A percentile compares a stretch with the other conserved stretches of the same genome.
Conservation (phyloP, 2,113 vertebrate species). For the Bucco capensis region DNA sequence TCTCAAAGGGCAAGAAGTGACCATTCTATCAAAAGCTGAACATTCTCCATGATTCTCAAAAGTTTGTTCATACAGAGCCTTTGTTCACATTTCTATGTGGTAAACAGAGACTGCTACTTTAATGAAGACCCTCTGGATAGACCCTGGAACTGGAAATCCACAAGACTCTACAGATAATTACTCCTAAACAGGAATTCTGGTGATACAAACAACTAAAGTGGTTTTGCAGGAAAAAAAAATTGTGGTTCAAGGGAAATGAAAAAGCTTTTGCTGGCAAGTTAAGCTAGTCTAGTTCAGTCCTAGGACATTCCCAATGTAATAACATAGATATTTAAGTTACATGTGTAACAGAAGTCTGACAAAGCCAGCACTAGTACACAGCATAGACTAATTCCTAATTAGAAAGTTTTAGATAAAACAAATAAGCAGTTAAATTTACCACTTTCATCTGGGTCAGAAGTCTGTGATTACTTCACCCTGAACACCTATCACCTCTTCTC, state of each 20-base stretch:
- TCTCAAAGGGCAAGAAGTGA: background rate
- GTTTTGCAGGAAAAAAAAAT: background rate
- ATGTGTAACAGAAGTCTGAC: accelerated
- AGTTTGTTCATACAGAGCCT: background rate
- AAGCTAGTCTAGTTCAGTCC: background rate
- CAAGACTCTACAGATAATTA: background rate
- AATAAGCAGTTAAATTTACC: background rate
- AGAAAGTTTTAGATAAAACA: background rate
- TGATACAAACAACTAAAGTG: background rate
- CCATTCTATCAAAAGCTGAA: background rate
- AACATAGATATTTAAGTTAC: background rate
- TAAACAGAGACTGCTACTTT: background rate
- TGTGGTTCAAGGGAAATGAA: background rate
- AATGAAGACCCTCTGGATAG: background rate
- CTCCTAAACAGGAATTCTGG: background rate
- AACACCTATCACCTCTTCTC: background rate
- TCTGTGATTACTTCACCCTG: background rate
- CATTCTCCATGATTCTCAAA: background rate
- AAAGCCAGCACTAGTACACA: background rate
- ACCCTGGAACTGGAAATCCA: background rate
- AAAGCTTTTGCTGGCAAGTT: background rate
- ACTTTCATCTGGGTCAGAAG: background rate
- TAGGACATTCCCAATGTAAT: background rate
- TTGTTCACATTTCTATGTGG: background rate
- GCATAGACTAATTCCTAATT: background rate